phyloP scores from a whole-genome alignment of 2,113 vertebrate species.

The Otocyon megalotis region DNA sequence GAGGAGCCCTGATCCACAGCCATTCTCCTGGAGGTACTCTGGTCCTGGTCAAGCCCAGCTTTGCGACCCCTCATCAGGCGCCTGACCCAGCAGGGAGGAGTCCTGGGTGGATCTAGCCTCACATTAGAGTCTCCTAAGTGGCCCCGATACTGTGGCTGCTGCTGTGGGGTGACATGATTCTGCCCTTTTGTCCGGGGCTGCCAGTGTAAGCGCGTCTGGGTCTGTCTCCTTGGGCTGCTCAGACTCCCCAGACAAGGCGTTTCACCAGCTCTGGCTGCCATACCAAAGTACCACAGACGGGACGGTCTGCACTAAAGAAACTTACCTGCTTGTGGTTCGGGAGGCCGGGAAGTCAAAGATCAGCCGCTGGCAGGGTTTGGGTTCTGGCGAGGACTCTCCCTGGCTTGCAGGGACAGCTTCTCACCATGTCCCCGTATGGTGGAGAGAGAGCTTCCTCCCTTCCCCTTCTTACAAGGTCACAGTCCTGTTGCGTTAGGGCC shows the following conservation, averaged over 20 bases:
- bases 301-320: neutral
- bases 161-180: neutral
- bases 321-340: fast-evolving
- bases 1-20: neutral
- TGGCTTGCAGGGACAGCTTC: neutral
- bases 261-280: neutral
- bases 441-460: no score
- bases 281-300: neutral
- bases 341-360: neutral
- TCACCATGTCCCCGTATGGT: neutral
- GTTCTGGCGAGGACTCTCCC: no score
- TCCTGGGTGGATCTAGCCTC: neutral
- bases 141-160: neutral
- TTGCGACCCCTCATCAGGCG: neutral
- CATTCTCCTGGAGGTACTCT: neutral
- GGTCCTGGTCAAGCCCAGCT: neutral
- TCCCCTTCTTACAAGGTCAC: neutral
- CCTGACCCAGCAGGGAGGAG: neutral
- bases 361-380: no score
- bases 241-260: fast-evolving
- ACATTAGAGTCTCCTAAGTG: neutral
- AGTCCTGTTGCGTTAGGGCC: no score
- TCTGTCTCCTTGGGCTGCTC: neutral
- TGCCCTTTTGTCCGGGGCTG: no score
- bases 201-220: neutral